phyloP scores from a whole-genome alignment of 2,797 vertebrate genomes.

The Melanotaenia nigrans region DNA sequence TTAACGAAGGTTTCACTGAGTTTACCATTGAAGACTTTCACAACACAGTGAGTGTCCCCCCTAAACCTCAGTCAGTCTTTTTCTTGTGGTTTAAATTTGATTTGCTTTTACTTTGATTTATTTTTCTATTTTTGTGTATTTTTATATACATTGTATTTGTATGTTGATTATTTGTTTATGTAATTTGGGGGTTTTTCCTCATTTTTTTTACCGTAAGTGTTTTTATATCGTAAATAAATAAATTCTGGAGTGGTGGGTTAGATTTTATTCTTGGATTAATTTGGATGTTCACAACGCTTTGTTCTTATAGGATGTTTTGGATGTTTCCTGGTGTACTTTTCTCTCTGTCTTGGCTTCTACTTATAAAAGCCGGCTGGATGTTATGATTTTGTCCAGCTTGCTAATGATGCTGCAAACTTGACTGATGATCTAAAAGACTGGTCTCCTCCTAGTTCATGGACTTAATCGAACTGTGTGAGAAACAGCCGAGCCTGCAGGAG shows the following conservation, averaged over 20 bases:
- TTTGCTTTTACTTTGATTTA: rapidly evolving
- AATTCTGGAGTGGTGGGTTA: too few relatives aligned
- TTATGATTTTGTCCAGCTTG: neutral
- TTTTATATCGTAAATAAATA: too few relatives aligned
- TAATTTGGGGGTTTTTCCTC: too few relatives aligned
- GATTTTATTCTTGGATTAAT: too few relatives aligned
- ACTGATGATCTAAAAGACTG: neutral
- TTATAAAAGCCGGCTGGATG: too few relatives aligned
- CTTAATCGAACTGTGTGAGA: slow-evolving; percentile 93
- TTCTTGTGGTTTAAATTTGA: too few relatives aligned
- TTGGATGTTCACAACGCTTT: neutral
- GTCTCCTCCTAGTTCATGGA: slow-evolving; percentile 89
- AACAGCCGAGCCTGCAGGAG: slow-evolving; percentile 87
- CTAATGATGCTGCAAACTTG: too few relatives aligned
- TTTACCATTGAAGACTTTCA: slow-evolving; percentile 97
- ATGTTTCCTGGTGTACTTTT: neutral
- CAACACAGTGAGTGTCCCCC: slow-evolving; percentile 87
- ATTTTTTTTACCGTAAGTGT: too few relatives aligned
- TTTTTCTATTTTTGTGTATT: neutral
- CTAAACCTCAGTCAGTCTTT: too few relatives aligned
- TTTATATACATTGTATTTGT: too few relatives aligned
- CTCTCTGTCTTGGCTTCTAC: too few relatives aligned
- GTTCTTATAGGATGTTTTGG: neutral
- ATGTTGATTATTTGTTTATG: too few relatives aligned
- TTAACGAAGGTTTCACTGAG: slow-evolving; percentile 93